Base-by-base conservation (phyloP, 2,113 vertebrate species). In the Aspiorhynchus laticeps region DNA sequence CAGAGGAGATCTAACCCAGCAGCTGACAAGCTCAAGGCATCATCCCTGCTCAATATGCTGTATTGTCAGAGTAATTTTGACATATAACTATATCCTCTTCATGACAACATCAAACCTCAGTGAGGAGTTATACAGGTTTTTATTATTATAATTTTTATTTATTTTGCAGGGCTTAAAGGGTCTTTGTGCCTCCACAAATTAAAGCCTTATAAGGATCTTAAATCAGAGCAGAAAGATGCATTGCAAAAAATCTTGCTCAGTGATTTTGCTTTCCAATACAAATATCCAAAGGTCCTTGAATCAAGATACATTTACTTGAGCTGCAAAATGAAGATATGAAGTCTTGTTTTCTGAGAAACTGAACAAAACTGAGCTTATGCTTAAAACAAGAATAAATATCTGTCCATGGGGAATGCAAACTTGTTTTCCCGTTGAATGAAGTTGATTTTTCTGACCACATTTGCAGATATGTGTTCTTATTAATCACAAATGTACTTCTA, bases 1-100 rank as follows among this genome's bases (percentile, higher is more conserved):
- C 93, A 93, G 87, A 88, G 91, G 91, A 90, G 89, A 12, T 89
- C 85, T 91, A 92, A 92, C 91, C 94, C 91, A 92, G 88, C 91
- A 94, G 86, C 87, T 90, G 89, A 85, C 87, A 87, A 79, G 89
- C 89, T 91, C 85, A 3, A 74, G 83, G 91, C 90, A 87, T 59
- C 85, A 83, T 89, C 59, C 77, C 53, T n/a, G 28, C 65, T 69
- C 65, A 69, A 19, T 36, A 69, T 69, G 65, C 31, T 69, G 31
- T 33, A 33, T 33, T 69, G 31, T 69, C 17, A 33, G 15, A 33
- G 14, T 69, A 33, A 69, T 69, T 61, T 36, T 69, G 28, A 33
- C 2, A 59, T 5, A 6, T 33, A 69, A 33, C 15, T 33, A n/a
- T n/a, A 69, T 33, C 28, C 31, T 67, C 28, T 8, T 67, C 14